Evolutionary conservation across 2,113 vertebrate species (phyloP), one percentile per base, ranked within the genome.

Genomic region (Papio anubis): DNA sequence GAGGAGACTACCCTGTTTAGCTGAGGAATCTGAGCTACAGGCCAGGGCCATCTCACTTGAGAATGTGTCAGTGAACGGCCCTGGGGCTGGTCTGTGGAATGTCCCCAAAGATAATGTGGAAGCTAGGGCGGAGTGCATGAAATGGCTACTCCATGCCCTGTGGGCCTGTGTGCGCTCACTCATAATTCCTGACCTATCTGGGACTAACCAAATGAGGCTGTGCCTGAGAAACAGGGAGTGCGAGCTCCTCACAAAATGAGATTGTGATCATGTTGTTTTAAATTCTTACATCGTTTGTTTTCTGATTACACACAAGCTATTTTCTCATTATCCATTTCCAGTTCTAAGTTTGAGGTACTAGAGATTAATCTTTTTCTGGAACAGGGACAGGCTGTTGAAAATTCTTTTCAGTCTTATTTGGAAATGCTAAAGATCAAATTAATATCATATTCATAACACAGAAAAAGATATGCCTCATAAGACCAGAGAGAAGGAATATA

Each of bases 361-460:
- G 5, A 83, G 43, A 95, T 9, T 80, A 30, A 90, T 81, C 30
- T 84, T 85, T 96, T 96, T 92, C 21, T 35, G 27, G 80, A 6
- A 88, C 52, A 94, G 68, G n/a, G 27, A 64, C 27, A 64, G 27
- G 12, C 32, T 90, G 32, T 25, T 93, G 40, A 96, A 83, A 88
- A n/a, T 82, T 96, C 57, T 88, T 96, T 93, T 92, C 55, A 82
- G 30, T 94, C 88, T 97, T 97, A 70, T 35, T 96, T 92, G 43
- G 43, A 91, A 95, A 89, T 52, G 83, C 12, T 88, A 16, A 95
- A 91, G 45, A 80, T 82, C 76, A 95, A 93, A 8, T 45, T 23
- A 38, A 59, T 85, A 84, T 92, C 61, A 95, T 66, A 93, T 81
- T 38, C 43, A 55, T 40, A 79, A 87, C 27, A 96, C 4, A 88